phyloP scores from a whole-genome alignment of 2,113 vertebrate genomes.

The Oxyruncus cristatus region DNA sequence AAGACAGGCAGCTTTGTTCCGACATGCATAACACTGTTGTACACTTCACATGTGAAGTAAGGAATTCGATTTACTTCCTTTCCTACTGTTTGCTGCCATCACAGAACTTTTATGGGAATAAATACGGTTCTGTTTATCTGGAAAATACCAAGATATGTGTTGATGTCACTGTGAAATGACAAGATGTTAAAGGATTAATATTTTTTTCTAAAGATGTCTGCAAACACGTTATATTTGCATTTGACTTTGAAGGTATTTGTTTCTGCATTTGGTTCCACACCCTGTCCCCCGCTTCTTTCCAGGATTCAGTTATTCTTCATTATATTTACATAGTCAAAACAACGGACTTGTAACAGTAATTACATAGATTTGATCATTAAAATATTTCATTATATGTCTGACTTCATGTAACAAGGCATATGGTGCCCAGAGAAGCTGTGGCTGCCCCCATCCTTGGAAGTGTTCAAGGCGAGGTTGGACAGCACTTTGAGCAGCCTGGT shows the following conservation, averaged over 20 bases:
- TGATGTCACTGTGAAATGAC: not conserved
- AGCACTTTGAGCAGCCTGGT: not conserved
- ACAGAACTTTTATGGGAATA: not conserved
- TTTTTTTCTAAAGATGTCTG: not conserved
- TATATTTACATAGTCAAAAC: not conserved
- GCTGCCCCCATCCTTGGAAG: too few relatives aligned
- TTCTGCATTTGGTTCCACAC: not conserved
- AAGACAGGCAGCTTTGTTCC: constrained; percentile 8
- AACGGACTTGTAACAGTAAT: not conserved
- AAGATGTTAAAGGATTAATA: not conserved
- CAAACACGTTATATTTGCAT: not conserved
- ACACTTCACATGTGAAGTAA: not conserved
- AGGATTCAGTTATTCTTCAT: not conserved
- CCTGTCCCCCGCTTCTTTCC: not conserved
- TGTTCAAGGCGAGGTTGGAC: not conserved
- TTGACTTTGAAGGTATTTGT: not conserved
- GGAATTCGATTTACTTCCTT: not conserved
- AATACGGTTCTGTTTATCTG: not conserved
- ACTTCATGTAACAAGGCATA: not conserved
- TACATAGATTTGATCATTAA: not conserved
- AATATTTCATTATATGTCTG: not conserved
- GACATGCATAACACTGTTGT: not conserved
- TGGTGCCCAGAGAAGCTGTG: not conserved
- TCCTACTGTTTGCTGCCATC: not conserved
- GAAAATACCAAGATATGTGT: not conserved